Evolutionary conservation across 2,113 vertebrate species (phyloP).

Genomic region (Xiphophorus maculatus): DNA sequence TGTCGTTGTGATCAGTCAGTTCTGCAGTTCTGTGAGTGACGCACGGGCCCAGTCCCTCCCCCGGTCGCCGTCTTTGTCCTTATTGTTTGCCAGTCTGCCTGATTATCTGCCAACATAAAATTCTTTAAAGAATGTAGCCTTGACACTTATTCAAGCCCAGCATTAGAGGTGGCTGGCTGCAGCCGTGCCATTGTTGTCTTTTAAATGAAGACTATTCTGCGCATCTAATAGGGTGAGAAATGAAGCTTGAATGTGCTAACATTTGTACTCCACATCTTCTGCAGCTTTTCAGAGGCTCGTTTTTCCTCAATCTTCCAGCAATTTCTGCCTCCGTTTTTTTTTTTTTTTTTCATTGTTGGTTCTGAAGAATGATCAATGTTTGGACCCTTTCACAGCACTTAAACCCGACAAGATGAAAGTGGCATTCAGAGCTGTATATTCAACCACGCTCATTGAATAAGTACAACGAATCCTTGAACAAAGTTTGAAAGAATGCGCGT

Average conservation of each 20-base stretch:
- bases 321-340: constrained; percentile 13
- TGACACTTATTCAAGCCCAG: constrained; percentile 40
- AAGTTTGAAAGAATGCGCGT: not conserved
- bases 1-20: constrained; percentile 33
- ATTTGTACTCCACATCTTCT: constrained; percentile 2
- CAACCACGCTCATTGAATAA: constrained; percentile 4
- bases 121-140: constrained; percentile 51
- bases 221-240: constrained; percentile 19
- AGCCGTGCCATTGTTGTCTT: constrained; percentile 20
- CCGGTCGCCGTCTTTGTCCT: constrained; percentile 27
- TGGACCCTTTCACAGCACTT: not conserved
- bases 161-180: constrained; percentile 34
- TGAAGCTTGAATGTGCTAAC: not conserved
- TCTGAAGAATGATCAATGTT: not conserved
- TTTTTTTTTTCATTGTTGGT: constrained; percentile 1
- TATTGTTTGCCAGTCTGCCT: constrained; percentile 46
- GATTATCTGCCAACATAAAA: constrained; percentile 53
- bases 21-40: constrained; percentile 26
- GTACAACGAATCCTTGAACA: not conserved
- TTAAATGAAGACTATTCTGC: constrained; percentile 19
- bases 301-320: not conserved
- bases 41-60: constrained; percentile 19
- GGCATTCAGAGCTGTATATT: not conserved
- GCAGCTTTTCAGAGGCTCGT: constrained; percentile 8
- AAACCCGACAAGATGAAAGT: constrained; percentile 5